Base-by-base conservation (phyloP, 1,140 invertebrate genomes). In the Magallana ariakensis region DNA sequence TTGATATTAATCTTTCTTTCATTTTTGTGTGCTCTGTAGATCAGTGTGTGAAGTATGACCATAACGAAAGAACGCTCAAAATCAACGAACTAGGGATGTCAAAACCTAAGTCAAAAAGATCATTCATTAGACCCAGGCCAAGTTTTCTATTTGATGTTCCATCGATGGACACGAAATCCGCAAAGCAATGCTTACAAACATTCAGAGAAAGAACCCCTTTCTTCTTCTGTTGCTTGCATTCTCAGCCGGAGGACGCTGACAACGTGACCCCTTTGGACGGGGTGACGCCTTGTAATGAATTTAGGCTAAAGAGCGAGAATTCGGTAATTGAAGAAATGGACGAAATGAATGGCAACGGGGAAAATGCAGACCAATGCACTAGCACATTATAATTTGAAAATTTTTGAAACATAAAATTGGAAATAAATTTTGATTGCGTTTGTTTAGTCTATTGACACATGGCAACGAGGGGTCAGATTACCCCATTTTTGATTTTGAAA, bases 31-130 rank as follows among this genome's bases (percentile, higher is more conserved):
- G 33, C 33, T 46, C 5, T 46, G 33, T 26, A 75, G 66, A 75
- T 33, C 22, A 75, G 33, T 75, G 66, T 26, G 9, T 75, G 8
- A 75, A 75, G 15, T 75, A 46, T 10, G 11, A 11, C 1, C 19
- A 13, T 22, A 13, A 2, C 1, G 22, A 75, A 13, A 26, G 33
- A 9, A 11, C 10, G 22, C 22, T 75, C 22, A 8, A 75, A 75
- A 11, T 75, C 19, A 22, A 75, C 10, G 3, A 75, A 26, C 22
- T 75, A 26, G 66, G 66, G 26, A 75, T 75, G 66, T 75, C 66
- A 75, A 75, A 33, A 26, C 15, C 66, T 7, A 75, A 33, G 66
- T 75, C 66, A 8, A 75, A 75, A 26, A 75, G 66, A 26, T 75
- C 66, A 4, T 75, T 75, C 66, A 75, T 75, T 75, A 9, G 15